Evolutionary conservation across 1,140 invertebrate species (phyloP).

Genomic region (Rhagoletis zephyria): DNA sequence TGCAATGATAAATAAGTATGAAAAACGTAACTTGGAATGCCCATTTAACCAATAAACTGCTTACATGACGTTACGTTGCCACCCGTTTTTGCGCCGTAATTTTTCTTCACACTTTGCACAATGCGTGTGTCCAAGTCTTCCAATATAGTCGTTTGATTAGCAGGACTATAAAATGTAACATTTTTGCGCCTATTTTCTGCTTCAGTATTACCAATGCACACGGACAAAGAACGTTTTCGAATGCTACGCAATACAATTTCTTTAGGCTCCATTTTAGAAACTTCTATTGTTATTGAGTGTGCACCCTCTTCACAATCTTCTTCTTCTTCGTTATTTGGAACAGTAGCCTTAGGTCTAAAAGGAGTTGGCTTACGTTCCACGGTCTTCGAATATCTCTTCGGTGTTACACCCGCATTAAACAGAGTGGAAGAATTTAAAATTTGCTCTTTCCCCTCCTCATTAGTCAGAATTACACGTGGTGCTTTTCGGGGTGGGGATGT

Average conservation of each 20-base stretch:
- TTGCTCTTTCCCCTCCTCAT: neutral
- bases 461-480: slow-evolving; percentile 28
- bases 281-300: neutral
- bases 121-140: slow-evolving; percentile 55
- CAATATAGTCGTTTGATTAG: slow-evolving; percentile 55
- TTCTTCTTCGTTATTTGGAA: neutral
- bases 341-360: neutral
- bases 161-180: slow-evolving; percentile 64
- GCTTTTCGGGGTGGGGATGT: slow-evolving; percentile 12
- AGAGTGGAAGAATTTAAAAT: neutral
- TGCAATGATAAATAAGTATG: neutral
- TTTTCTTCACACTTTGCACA: slow-evolving; percentile 49
- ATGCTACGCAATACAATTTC: slow-evolving; percentile 56
- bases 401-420: neutral
- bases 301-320: neutral
- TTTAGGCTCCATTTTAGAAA: slow-evolving; percentile 53
- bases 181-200: slow-evolving; percentile 7
- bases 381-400: neutral
- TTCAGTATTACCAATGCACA: slow-evolving; percentile 52
- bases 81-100: neutral
- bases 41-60: no score
- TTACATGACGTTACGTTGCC: neutral
- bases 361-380: neutral
- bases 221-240: slow-evolving; percentile 63
- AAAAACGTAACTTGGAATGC: no score